phyloP scores from a whole-genome alignment of 2,797 vertebrate species.

The Macropus fuliginosus region DNA sequence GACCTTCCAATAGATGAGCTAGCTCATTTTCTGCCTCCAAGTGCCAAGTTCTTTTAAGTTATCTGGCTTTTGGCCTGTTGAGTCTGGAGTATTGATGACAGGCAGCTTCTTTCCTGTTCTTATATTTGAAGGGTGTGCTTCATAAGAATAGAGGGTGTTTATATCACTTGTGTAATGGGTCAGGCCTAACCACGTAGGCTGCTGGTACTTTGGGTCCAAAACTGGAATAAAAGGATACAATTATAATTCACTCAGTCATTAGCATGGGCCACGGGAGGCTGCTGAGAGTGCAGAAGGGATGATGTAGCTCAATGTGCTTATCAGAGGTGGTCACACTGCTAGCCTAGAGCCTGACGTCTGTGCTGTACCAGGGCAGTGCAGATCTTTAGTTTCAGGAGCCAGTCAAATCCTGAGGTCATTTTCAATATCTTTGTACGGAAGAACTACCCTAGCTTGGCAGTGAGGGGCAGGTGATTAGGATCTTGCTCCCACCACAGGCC shows the following conservation, averaged over 20 bases:
- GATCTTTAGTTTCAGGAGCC: neutral
- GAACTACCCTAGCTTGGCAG: neutral
- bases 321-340: neutral
- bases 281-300: neutral
- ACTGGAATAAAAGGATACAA: neutral
- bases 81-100: neutral
- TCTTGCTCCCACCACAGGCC: neutral
- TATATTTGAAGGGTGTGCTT: conserved; percentile 22
- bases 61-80: neutral
- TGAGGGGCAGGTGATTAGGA: neutral
- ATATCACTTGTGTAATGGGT: neutral
- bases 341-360: no score
- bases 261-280: neutral
- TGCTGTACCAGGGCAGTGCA: neutral
- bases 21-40: neutral
- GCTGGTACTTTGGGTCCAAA: neutral
- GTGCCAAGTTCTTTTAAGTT: neutral
- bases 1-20: conserved; percentile 3
- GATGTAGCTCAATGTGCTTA: neutral
- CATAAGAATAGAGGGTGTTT: neutral
- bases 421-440: neutral
- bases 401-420: neutral
- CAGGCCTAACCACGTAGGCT: neutral
- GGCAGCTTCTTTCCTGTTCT: neutral
- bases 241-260: neutral